Percentiles rank a stretch among this genome's conserved stretches.
Evolutionary conservation across 2,113 vertebrate species (phyloP).

Genomic region (Hippocampus mohnikei): DNA sequence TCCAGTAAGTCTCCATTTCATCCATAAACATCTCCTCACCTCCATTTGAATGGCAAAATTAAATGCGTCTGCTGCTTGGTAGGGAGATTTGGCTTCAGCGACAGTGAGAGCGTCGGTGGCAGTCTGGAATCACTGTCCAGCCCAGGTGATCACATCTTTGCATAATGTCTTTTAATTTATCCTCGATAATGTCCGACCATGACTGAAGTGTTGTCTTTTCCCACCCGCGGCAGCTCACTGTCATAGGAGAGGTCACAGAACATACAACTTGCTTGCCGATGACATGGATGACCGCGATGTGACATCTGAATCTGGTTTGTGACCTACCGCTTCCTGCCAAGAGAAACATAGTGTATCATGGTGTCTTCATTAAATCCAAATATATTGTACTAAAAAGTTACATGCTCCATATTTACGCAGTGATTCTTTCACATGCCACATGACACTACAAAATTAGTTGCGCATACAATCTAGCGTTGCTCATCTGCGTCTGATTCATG

Average conservation of each 20-base stretch:
- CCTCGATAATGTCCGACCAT: not conserved
- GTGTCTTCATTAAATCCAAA: too few species aligned
- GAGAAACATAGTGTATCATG: too few species aligned
- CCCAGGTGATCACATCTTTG: conserved; percentile 71
- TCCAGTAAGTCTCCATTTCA: conserved; percentile 46
- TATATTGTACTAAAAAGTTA: too few species aligned
- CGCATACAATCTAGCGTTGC: too few species aligned
- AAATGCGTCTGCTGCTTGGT: conserved; percentile 12
- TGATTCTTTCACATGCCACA: too few species aligned
- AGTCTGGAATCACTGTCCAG: conserved; percentile 82
- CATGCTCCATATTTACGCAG: too few species aligned
- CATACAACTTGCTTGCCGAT: conserved; percentile 79
- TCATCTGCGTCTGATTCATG: too few species aligned
- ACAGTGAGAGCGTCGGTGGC: conserved; percentile 80
- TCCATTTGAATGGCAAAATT: not conserved
- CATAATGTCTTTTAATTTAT: not conserved
- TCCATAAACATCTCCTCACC: not conserved
- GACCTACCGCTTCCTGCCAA: not conserved
- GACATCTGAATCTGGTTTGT: conserved; percentile 67
- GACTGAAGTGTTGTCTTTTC: not conserved
- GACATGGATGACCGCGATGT: conserved; percentile 84
- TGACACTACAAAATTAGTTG: too few species aligned
- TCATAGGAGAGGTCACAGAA: conserved; percentile 70
- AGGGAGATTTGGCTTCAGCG: conserved; percentile 69
- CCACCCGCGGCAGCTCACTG: conserved; percentile 51